A percentile compares a stretch with the other conserved stretches of the same genome.
Evolutionary conservation across 2,113 vertebrate species (phyloP).

Genomic region (Tinamus guttatus): DNA sequence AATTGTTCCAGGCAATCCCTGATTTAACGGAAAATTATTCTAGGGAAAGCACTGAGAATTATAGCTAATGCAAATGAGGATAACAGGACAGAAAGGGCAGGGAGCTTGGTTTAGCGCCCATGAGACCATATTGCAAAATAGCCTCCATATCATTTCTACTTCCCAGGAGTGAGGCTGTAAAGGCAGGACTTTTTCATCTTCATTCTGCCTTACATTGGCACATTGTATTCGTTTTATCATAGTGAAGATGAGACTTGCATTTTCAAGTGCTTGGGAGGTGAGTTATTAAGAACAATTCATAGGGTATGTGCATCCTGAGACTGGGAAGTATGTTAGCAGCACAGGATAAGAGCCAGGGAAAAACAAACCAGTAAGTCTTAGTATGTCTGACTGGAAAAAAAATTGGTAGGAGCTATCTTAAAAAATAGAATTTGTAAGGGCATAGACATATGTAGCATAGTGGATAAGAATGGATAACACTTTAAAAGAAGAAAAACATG

Average conservation of each 20-base stretch:
- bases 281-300: neutral
- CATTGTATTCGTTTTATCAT: neutral
- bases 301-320: neutral
- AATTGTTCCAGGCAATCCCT: neutral
- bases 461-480: neutral
- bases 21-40: neutral
- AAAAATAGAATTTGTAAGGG: neutral
- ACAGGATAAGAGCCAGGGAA: neutral
- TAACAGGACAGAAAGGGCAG: neutral
- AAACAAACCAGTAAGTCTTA: neutral
- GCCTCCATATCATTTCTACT: neutral
- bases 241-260: neutral
- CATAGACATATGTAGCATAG: neutral
- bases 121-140: neutral
- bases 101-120: neutral
- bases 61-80: rapidly evolving
- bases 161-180: neutral
- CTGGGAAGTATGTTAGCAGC: neutral
- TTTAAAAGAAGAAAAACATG: neutral
- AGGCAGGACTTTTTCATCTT: neutral
- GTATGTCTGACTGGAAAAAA: neutral
- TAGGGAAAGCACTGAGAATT: neutral
- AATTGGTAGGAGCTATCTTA: neutral
- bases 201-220: neutral
- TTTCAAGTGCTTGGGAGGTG: neutral